Evolutionary conservation across 2,888 invertebrate genomes (phyloP), one percentile per base, ranked within the genome.

Genomic region (Physocephala rufipes): DNA sequence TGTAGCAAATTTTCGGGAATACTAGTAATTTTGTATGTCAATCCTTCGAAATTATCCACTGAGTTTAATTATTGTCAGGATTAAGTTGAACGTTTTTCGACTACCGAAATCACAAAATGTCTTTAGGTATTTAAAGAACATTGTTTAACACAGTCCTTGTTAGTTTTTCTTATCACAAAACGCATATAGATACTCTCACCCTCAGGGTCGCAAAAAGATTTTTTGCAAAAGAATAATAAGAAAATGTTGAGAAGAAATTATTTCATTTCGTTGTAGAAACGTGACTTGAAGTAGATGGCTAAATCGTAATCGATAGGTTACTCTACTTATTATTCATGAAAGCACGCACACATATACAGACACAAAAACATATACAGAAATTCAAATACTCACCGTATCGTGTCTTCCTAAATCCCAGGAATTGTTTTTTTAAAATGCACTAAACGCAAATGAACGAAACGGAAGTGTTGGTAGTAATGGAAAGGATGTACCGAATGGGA

Each of bases 211-310:
- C 36, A 36, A 9, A n/a, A 36, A 4, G 36, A 36, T 36, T 4
- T 36, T 36, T 36, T 4, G 36, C 4, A 24, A 55, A 12, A 58
- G 26, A 26, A 15, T 24, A 58, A 15, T 26, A 15, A 26, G 15
- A 24, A 58, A 26, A 24, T 15, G 58, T 26, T 4, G 5, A 36
- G 78, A 76, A 45, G 75, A 78, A 81, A 82, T 82, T 78, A 79
- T 79, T 80, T 79, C 76, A 78, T 79, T 79, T 76, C 78, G 76
- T 75, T 77, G 78, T 77, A 77, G 77, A 70, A 79, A 83, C 84
- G 83, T 83, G 82, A 79, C 79, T 76, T 74, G 73, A 79, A 79
- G 76, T 76, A 75, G 74, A 74, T 76, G 74, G 74, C 68, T n/a
- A 36, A 62, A 28, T 62, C 68, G 62, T 68, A 61, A 62, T 68